Evolutionary conservation across 1,140 invertebrate species (phyloP).

Genomic region (Cyclargus thomasi): DNA sequence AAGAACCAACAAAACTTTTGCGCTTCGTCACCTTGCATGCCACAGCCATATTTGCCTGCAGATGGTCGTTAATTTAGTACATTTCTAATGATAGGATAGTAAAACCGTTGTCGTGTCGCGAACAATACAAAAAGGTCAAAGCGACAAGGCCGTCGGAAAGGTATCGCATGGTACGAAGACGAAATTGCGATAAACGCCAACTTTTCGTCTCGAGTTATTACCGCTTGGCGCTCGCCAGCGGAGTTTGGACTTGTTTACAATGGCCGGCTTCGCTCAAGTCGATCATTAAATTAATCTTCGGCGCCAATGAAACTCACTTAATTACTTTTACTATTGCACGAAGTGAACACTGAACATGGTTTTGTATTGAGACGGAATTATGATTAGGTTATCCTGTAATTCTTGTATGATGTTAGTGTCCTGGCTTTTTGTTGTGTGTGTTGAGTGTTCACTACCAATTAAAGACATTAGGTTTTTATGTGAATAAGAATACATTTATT

Average conservation of each 20-base stretch:
- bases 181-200: constrained; percentile 46
- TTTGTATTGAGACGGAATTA: background rate
- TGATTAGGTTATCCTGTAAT: background rate
- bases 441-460: background rate
- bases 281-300: constrained; percentile 7
- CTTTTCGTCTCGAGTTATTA: constrained; percentile 40
- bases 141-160: constrained; percentile 51
- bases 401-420: background rate
- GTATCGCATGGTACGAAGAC: constrained; percentile 57
- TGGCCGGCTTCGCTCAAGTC: background rate
- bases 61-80: background rate
- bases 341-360: background rate
- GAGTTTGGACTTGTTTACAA: constrained; percentile 13
- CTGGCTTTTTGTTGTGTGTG: background rate
- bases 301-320: background rate
- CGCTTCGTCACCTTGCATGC: background rate
- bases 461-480: background rate
- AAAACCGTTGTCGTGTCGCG: constrained; percentile 25
- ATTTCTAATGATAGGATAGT: constrained; percentile 3
- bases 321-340: background rate
- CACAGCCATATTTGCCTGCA: background rate
- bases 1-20: too few species aligned
- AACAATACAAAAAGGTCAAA: constrained; percentile 57
- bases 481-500: too few species aligned
- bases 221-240: constrained; percentile 21